A percentile compares a stretch with the other conserved stretches of the same genome.
Evolutionary conservation across 2,888 invertebrate species (phyloP).

Genomic region (Anodontia alba): DNA sequence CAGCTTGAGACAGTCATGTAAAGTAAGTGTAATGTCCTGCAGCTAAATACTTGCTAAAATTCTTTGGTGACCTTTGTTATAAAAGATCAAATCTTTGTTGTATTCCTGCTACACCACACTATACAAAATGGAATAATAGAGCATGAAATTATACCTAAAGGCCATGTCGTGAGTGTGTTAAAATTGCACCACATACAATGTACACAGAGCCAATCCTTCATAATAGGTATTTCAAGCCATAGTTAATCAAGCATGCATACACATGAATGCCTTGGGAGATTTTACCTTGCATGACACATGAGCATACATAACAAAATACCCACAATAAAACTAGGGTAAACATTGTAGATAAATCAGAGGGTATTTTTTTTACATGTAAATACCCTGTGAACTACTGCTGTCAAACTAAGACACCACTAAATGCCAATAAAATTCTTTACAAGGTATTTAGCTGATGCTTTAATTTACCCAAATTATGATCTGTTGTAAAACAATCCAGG

Average conservation of each 20-base stretch:
- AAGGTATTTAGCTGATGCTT: too few species aligned
- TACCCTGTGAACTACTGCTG: too few species aligned
- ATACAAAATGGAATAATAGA: conserved; percentile 25
- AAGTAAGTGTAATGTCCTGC: conserved; percentile 1
- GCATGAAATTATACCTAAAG: conserved; percentile 41
- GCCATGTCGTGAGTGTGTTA: conserved; percentile 19
- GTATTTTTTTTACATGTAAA: too few species aligned
- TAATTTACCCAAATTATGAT: too few species aligned
- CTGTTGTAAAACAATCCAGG: too few species aligned
- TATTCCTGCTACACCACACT: background rate
- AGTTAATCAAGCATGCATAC: conserved; percentile 57
- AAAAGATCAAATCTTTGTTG: background rate
- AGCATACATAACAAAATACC: conserved; percentile 31
- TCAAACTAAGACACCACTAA: too few species aligned
- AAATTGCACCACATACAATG: background rate
- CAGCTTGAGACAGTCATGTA: background rate
- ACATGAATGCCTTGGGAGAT: conserved; percentile 37
- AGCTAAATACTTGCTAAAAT: background rate
- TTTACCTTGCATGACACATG: conserved; percentile 55
- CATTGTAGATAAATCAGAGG: conserved; percentile 1
- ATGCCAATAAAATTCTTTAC: too few species aligned
- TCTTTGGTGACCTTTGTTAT: conserved; percentile 14
- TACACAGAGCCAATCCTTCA: conserved; percentile 2
- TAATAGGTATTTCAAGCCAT: conserved; percentile 18
- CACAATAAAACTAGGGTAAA: conserved; percentile 1